These are phyloP conservation scores for Burhinus bistriatus DNA, from an alignment of 2,113 vertebrate species.

Conservation along the genomic window DNA sequence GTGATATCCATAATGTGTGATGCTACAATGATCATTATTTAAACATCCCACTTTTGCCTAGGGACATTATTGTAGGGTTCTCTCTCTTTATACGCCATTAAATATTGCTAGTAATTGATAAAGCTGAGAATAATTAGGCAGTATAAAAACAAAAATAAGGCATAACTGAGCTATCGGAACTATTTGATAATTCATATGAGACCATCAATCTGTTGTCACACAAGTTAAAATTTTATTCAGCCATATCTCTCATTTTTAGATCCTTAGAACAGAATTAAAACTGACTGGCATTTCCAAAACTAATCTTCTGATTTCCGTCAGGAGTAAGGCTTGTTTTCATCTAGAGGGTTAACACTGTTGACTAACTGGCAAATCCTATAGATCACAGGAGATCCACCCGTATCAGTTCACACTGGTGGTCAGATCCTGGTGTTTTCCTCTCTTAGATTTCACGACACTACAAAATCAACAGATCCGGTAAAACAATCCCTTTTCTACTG, in stretches of 20 bases:
- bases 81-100: not conserved
- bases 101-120: not conserved
- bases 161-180: not conserved
- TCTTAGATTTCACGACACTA: not conserved
- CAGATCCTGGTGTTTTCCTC: too few relatives aligned
- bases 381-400: too few relatives aligned
- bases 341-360: too few relatives aligned
- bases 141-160: not conserved
- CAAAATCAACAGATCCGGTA: not conserved
- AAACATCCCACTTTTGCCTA: not conserved
- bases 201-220: not conserved
- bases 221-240: not conserved
- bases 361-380: too few relatives aligned
- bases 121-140: not conserved
- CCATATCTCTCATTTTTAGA: not conserved
- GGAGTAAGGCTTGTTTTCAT: too few relatives aligned
- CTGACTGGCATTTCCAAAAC: too few relatives aligned
- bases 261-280: not conserved
- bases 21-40: not conserved
- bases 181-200: not conserved
- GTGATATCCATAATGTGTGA: not conserved
- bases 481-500: not conserved
- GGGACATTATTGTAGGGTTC: not conserved
- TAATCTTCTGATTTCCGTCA: too few relatives aligned
- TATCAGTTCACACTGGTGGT: too few relatives aligned